These are phyloP conservation scores for Torymus tubicola DNA, from an alignment of 2,888 invertebrate species.

Conservation along the genomic window DNA sequence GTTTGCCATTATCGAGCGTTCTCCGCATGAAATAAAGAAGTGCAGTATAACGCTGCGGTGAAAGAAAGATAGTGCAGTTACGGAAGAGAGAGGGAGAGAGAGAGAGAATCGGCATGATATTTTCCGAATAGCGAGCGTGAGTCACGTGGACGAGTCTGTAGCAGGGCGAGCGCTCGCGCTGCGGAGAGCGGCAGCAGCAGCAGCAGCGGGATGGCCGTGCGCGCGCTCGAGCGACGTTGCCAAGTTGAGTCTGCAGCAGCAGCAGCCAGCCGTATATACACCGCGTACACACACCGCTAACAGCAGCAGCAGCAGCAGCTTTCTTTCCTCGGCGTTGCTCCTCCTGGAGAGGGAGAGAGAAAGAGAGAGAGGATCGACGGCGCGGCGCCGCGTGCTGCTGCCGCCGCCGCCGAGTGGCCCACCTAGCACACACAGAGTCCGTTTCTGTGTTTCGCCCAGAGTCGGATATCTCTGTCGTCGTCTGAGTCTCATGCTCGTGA, in stretches of 20 bases:
- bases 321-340: slow-evolving; percentile 58
- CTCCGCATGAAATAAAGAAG: neutral
- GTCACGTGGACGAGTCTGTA: slow-evolving; percentile 69
- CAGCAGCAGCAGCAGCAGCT: slow-evolving; percentile 63
- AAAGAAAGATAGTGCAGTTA: neutral
- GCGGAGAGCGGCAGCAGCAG: slow-evolving; percentile 44
- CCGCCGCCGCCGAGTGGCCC: neutral
- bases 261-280: too few relatives aligned
- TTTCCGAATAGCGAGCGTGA: slow-evolving; percentile 66
- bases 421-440: slow-evolving; percentile 4
- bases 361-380: slow-evolving; percentile 27
- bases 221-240: slow-evolving; percentile 40
- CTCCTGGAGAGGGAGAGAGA: slow-evolving; percentile 3
- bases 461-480: too few relatives aligned
- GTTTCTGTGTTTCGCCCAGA: too few relatives aligned
- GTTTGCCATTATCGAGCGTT: slow-evolving; percentile 41
- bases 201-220: slow-evolving; percentile 44
- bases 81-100: neutral
- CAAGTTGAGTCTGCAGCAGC: slow-evolving; percentile 15
- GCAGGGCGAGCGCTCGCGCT: slow-evolving; percentile 60
- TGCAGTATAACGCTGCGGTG: neutral
- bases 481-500: neutral
- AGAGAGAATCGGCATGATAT: slow-evolving; percentile 59
- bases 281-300: slow-evolving; percentile 2
- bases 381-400: slow-evolving; percentile 2